Percentiles rank a stretch among this genome's conserved stretches.
phyloP scores from a whole-genome alignment of 2,113 vertebrate genomes.

The Ranitomeya variabilis region DNA sequence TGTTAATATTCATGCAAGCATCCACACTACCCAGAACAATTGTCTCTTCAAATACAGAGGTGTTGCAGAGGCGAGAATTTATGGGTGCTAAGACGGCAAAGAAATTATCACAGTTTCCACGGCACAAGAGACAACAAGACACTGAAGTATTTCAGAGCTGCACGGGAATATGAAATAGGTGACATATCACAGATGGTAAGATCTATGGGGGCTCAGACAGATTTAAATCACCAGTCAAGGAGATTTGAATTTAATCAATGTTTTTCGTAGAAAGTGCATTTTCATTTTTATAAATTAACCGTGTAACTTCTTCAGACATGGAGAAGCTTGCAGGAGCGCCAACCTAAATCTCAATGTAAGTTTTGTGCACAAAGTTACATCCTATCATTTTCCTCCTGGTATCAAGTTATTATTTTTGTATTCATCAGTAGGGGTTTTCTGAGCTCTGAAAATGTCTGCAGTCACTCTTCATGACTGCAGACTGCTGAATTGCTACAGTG shows the following conservation, averaged over 20 bases:
- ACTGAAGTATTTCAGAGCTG: constrained; percentile 26
- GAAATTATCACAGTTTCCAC: constrained; percentile 36
- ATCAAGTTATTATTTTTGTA: not conserved
- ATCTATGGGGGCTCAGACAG: constrained; percentile 36
- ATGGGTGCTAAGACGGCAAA: constrained; percentile 35
- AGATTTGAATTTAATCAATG: constrained; percentile 44
- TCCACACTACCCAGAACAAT: constrained; percentile 15
- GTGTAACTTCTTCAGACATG: constrained; percentile 8
- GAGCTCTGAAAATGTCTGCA: no score
- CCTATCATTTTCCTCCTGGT: not conserved
- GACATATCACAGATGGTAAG: constrained; percentile 43
- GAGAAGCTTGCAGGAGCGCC: not conserved
- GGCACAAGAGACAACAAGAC: constrained; percentile 33
- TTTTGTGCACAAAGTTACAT: not conserved
- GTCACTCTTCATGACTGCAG: no score
- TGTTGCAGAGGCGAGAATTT: constrained; percentile 33
- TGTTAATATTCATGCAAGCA: constrained; percentile 34
- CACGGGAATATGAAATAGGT: constrained; percentile 32
- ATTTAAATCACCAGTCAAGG: constrained; percentile 46
- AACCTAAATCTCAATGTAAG: not conserved
- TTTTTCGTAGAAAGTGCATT: constrained; percentile 33
- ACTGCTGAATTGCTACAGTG: no score
- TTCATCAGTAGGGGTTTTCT: not conserved
- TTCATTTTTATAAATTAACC: constrained; percentile 13
- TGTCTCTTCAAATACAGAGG: constrained; percentile 33